Evolutionary conservation across 2,797 vertebrate genomes (phyloP).

Genomic region (Dipus sagitta): DNA sequence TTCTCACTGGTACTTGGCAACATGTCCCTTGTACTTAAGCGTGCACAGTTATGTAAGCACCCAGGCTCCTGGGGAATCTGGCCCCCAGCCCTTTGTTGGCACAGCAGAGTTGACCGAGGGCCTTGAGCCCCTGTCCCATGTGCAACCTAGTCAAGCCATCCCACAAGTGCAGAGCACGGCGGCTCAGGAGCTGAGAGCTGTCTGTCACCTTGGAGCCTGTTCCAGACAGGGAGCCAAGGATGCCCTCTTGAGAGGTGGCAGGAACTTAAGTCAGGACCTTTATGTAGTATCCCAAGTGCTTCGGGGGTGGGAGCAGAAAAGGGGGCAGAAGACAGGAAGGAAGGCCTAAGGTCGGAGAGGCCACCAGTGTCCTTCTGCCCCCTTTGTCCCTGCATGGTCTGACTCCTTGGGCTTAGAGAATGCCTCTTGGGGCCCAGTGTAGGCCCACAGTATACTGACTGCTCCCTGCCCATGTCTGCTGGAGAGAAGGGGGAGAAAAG

Average conservation of each 20-base stretch:
- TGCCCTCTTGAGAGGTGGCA: background rate
- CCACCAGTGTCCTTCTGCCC: background rate
- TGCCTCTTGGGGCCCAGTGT: background rate
- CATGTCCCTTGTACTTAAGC: background rate
- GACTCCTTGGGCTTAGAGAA: background rate
- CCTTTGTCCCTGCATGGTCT: accelerated
- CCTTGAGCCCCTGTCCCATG: background rate
- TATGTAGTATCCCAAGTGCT: accelerated
- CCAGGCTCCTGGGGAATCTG: background rate
- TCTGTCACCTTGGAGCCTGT: background rate
- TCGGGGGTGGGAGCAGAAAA: background rate
- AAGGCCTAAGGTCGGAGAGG: background rate
- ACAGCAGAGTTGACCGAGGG: too few relatives aligned
- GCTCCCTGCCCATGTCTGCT: background rate
- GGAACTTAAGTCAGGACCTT: background rate
- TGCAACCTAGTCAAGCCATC: background rate
- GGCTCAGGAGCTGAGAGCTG: background rate
- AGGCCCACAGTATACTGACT: background rate
- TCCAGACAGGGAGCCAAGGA: background rate
- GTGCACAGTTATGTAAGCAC: too few relatives aligned
- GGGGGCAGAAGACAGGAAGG: background rate
- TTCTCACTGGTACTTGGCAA: accelerated
- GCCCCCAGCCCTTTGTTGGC: background rate
- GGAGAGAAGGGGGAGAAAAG: background rate
- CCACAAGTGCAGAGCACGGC: too few relatives aligned